Evolutionary conservation across 2,888 invertebrate genomes (phyloP), one percentile per base, ranked within the genome.

Genomic region (Polymixis flavicincta): DNA sequence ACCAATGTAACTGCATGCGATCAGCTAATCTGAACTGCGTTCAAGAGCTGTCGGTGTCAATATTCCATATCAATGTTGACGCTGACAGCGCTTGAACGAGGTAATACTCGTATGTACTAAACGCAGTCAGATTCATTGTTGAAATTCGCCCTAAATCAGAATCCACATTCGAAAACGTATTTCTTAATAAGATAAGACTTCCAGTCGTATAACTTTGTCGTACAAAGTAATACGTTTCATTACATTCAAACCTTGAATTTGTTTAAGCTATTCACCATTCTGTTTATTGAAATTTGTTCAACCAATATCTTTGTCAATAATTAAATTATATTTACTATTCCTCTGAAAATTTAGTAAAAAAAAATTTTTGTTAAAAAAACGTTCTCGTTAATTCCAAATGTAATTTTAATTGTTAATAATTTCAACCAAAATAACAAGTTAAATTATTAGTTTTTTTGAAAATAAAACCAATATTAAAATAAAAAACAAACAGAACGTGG

Each of bases 241-340:
- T 85, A 85, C 84, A 87, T 84, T 86, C 64, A 84, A 83, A 86
- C 86, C 87, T 80, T 80, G 65, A 89, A 88, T 89, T 87, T 87
- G 82, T 32, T 42, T 2, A 42, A 42, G 9, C 2, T 6, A 32
- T 32, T 22, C 19, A 28, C 11, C 28, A 32, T 11, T 22, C 11
- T 28, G 11, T 32, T 22, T 32, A 60, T 19, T 28, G 19, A 19
- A 60, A 32, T 32, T 60, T 22, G 17, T 42, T 19, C 17, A 42
- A 19, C 17, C 42, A 42, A 45, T 11, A 42, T 42, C 5, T 2
- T 63, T 57, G 17, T 17, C 14, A 55, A 14, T 14, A 55, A 25
- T 2, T 55, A 17, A 55, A 25, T 8, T 17, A 25, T 19, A 28
- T 57, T 17, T 54, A 11, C 11, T 9, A 2, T 42, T 42, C 14